phyloP scores from a whole-genome alignment of 2,888 invertebrate genomes.

The Plebejus anna region DNA sequence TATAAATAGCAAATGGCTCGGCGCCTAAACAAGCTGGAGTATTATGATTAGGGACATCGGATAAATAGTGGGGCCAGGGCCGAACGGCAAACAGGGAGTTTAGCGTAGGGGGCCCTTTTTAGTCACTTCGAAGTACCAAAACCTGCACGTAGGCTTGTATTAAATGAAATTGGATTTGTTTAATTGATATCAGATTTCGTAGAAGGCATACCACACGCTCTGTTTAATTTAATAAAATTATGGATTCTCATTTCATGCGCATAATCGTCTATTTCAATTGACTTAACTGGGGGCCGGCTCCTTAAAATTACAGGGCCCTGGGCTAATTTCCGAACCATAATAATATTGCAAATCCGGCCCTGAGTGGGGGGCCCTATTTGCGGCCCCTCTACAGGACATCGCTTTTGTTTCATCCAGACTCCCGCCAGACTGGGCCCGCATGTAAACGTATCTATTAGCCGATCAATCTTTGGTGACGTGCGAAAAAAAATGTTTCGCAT shows the following conservation, averaged over 20 bases:
- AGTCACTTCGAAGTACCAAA: too few species aligned
- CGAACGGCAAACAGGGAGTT: not conserved
- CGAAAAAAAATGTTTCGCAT: slow-evolving; percentile 9
- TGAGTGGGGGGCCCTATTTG: not conserved
- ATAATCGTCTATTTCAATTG: too few species aligned
- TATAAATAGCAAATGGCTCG: slow-evolving; percentile 22
- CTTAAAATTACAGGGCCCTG: not conserved
- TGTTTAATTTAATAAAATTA: not conserved
- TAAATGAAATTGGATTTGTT: not conserved
- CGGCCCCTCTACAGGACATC: slow-evolving; percentile 16
- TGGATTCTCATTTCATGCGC: not conserved
- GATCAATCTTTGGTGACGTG: slow-evolving; percentile 7
- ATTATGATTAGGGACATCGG: not conserved
- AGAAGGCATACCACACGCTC: too few species aligned
- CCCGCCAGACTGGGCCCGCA: slow-evolving; percentile 4
- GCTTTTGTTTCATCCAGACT: slow-evolving; percentile 15
- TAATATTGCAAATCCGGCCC: not conserved
- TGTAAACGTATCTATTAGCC: slow-evolving; percentile 15
- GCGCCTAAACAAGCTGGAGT: slow-evolving; percentile 19
- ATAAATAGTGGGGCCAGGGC: slow-evolving; percentile 12
- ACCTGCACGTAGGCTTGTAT: not conserved
- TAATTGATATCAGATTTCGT: not conserved
- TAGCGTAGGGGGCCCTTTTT: too few species aligned
- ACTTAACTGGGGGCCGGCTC: too few species aligned
- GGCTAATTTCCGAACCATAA: not conserved